Evolutionary conservation across 1,140 invertebrate species (phyloP).

Genomic region (Helicoverpa zea): DNA sequence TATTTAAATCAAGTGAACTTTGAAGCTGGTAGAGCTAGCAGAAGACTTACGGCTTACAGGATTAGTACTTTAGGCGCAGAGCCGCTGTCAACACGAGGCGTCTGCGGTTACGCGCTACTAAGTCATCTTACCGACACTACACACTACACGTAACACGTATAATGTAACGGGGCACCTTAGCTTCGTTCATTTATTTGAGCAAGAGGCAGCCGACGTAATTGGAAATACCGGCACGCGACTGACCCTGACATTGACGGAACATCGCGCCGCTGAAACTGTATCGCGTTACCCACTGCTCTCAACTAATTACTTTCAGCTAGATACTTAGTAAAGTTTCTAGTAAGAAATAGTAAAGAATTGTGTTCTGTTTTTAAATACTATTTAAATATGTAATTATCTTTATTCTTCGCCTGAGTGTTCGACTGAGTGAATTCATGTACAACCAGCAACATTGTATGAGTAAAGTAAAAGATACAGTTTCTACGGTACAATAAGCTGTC

Average conservation of each 20-base stretch:
- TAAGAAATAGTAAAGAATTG: no score
- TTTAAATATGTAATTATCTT: no score
- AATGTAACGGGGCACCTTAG: no score
- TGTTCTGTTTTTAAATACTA: no score
- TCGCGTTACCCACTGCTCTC: not conserved
- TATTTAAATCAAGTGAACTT: no score
- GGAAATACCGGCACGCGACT: constrained; percentile 3
- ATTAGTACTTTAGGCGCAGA: not conserved
- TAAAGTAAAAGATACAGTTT: not conserved
- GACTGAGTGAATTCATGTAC: no score
- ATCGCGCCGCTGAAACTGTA: not conserved
- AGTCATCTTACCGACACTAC: not conserved
- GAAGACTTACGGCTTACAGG: not conserved
- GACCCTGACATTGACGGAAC: constrained; percentile 4
- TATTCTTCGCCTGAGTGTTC: no score
- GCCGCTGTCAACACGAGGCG: not conserved
- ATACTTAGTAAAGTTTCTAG: no score
- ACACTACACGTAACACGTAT: no score
- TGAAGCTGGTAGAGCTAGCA: no score
- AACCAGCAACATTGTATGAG: not conserved
- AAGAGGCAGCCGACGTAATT: not conserved
- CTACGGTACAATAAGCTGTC: not conserved
- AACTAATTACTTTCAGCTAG: no score
- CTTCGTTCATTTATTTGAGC: no score
- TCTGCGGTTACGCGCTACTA: constrained; percentile 14